Percentiles rank a stretch among this genome's conserved stretches.
These are phyloP conservation scores for Drosophila eohydei DNA, from an alignment of 2,888 invertebrate genomes.

Conservation along the genomic window DNA sequence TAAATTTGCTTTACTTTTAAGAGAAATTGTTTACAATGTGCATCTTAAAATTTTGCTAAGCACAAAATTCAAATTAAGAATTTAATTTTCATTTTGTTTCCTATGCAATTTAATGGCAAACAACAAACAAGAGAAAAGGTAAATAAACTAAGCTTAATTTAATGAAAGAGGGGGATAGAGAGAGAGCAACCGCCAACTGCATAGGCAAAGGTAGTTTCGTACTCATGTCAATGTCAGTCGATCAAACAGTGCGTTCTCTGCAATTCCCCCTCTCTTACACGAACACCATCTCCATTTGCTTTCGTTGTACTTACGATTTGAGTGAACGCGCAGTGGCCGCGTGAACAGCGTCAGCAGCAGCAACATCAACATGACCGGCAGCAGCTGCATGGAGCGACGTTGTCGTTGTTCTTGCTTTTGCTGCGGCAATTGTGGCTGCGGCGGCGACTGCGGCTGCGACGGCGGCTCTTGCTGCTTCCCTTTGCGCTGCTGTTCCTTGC, in stretches of 20 bases:
- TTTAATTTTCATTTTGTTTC: neutral
- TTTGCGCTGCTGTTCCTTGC: constrained; percentile 31
- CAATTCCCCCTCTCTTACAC: neutral
- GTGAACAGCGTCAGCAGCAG: constrained; percentile 61
- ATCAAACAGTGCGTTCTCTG: constrained; percentile 1
- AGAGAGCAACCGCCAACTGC: neutral
- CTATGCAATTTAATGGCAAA: neutral
- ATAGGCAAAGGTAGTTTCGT: neutral
- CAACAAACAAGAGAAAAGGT: neutral
- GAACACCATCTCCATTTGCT: neutral
- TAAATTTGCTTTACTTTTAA: neutral
- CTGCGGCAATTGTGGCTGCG: constrained; percentile 16
- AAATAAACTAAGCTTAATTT: constrained; percentile 3
- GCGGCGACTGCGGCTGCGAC: constrained; percentile 9
- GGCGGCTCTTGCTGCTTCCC: constrained; percentile 17
- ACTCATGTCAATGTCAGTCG: constrained; percentile 6
- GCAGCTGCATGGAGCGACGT: constrained; percentile 39
- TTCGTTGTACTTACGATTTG: constrained; percentile 66
- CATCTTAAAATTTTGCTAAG: neutral
- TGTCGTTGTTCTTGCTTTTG: constrained; percentile 22
- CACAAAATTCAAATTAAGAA: neutral
- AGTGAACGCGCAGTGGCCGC: constrained; percentile 57
- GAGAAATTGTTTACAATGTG: neutral
- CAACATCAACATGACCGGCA: constrained; percentile 60
- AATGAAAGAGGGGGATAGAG: neutral